A percentile compares a stretch with the other conserved stretches of the same genome.
phyloP scores from a whole-genome alignment of 2,113 vertebrate species.

The Myrmophylax atrothorax region DNA sequence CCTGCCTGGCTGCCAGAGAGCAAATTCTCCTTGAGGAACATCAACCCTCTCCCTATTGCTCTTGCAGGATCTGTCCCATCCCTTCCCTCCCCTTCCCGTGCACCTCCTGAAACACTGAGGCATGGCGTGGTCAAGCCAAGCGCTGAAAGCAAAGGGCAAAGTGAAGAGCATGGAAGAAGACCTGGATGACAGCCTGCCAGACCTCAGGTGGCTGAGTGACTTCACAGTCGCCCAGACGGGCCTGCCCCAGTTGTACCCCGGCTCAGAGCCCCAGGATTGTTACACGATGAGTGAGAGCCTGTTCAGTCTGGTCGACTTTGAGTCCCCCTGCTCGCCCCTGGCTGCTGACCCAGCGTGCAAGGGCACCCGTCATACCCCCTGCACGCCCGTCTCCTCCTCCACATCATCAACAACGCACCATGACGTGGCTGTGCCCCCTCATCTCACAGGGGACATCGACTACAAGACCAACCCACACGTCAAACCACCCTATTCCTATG shows the following conservation, averaged over 20 bases:
- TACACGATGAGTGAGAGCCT: slow-evolving; percentile 49
- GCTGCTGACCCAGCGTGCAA: slow-evolving; percentile 89
- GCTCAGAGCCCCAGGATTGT: slow-evolving; percentile 74
- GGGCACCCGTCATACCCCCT: slow-evolving; percentile 86
- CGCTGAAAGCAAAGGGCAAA: background rate
- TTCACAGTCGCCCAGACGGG: slow-evolving; percentile 86
- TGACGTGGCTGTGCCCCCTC: slow-evolving; percentile 72
- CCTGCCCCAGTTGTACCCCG: slow-evolving; percentile 42
- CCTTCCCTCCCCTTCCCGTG: background rate
- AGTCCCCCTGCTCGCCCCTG: slow-evolving; percentile 85
- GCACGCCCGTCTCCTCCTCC: slow-evolving; percentile 88
- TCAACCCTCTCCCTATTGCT: background rate
- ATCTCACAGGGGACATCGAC: slow-evolving; percentile 87
- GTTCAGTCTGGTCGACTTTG: slow-evolving; percentile 27
- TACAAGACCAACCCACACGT: slow-evolving; percentile 86
- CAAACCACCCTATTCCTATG: slow-evolving; percentile 93
- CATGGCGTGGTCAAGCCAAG: background rate
- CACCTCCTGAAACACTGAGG: background rate
- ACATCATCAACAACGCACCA: slow-evolving; percentile 75
- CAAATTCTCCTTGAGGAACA: background rate
- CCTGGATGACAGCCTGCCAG: slow-evolving; percentile 93
- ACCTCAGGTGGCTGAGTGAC: slow-evolving; percentile 94
- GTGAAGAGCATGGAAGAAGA: background rate
- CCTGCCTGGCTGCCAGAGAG: background rate
- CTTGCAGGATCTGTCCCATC: slow-evolving; percentile 20